Conservation (phyloP, 2,888 invertebrate genomes). For the Cosmia trapezina region DNA sequence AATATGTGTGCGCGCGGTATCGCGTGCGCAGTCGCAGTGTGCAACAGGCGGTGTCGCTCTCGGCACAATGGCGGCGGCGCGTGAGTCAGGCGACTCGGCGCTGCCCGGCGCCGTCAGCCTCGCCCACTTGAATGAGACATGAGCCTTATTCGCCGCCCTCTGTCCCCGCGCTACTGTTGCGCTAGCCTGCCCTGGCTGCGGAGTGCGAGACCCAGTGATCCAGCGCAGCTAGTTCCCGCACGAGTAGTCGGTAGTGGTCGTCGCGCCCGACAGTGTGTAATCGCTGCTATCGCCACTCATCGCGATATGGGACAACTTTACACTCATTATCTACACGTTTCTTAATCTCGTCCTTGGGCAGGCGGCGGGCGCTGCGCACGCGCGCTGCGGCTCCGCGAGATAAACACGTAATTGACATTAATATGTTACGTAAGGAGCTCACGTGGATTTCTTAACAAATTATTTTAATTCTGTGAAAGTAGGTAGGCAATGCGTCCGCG, state of each 20-base stretch:
- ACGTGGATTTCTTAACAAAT: slow-evolving; percentile 9
- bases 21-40: neutral
- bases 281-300: slow-evolving; percentile 34
- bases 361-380: neutral
- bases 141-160: slow-evolving; percentile 14
- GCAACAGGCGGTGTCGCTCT: neutral
- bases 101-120: slow-evolving; percentile 30
- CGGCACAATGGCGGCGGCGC: slow-evolving; percentile 10
- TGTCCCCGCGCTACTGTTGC: neutral
- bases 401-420: slow-evolving; percentile 42
- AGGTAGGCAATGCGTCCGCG: neutral
- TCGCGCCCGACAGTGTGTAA: slow-evolving; percentile 22
- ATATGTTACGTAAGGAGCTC: slow-evolving; percentile 14
- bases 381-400: slow-evolving; percentile 7
- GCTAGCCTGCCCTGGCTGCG: neutral
- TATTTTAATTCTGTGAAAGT: slow-evolving; percentile 5
- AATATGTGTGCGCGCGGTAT: neutral
- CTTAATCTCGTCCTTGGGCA: slow-evolving; percentile 55
- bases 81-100: slow-evolving; percentile 38
- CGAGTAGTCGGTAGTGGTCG: slow-evolving; percentile 10
- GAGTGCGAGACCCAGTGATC: neutral
- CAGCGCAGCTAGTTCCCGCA: neutral
- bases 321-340: slow-evolving; percentile 57
- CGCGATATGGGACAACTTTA: slow-evolving; percentile 32
- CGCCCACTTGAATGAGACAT: slow-evolving; percentile 28